Conservation (phyloP, 2,113 vertebrate genomes). For the Gymnogyps californianus region DNA sequence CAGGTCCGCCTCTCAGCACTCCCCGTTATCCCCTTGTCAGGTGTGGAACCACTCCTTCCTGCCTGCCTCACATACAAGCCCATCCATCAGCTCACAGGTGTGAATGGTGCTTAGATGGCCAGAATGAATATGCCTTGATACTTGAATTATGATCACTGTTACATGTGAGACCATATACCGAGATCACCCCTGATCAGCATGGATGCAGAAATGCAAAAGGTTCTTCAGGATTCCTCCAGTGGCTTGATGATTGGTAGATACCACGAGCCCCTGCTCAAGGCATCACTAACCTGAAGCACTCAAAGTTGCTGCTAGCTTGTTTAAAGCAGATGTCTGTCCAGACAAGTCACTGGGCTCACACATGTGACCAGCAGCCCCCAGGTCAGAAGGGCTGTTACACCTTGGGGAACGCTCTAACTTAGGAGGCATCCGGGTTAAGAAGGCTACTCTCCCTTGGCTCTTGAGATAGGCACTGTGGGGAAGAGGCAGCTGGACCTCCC, state of each 20-base stretch:
- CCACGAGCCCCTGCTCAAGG: neutral
- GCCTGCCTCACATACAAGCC: accelerated
- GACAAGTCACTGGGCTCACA: neutral
- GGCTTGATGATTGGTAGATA: neutral
- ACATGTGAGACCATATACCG: neutral
- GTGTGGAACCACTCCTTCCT: neutral
- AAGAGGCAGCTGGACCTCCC: neutral
- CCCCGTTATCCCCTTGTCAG: neutral
- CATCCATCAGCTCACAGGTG: neutral
- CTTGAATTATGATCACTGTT: neutral
- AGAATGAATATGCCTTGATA: neutral
- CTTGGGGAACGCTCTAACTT: neutral
- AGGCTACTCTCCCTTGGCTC: neutral
- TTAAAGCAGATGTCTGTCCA: neutral
- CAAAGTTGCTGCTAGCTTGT: neutral
- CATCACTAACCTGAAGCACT: neutral
- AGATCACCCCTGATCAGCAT: neutral
- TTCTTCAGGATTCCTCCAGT: neutral
- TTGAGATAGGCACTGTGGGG: neutral
- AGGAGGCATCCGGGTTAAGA: neutral
- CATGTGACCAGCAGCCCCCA: neutral
- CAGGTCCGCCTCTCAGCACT: neutral
- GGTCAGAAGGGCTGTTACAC: neutral
- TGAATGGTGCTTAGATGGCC: neutral
- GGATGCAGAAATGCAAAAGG: neutral